These are phyloP conservation scores for Cheirogaleus medius DNA, from an alignment of 2,113 vertebrate species.

Conservation along the genomic window DNA sequence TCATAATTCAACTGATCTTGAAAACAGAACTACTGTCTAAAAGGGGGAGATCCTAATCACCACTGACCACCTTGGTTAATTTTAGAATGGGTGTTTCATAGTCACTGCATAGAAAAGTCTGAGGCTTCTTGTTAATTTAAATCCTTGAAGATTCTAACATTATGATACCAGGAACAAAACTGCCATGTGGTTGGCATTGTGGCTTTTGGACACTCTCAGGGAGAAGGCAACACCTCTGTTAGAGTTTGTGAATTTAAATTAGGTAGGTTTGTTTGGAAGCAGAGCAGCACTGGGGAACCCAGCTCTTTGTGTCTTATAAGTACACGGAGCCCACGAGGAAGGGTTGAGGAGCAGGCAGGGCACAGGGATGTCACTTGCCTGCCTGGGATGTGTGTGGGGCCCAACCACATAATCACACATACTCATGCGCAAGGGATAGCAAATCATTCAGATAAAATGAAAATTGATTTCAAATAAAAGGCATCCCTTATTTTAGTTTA, in stretches of 20 bases:
- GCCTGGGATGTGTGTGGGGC: neutral
- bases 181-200: neutral
- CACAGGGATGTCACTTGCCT: neutral
- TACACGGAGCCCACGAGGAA: neutral
- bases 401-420: neutral
- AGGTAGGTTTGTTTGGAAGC: neutral
- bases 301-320: neutral
- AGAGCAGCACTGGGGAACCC: neutral
- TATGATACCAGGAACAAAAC: neutral
- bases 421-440: neutral
- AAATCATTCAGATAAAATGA: conserved; percentile 14
- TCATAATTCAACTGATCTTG: neutral
- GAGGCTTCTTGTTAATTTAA: neutral
- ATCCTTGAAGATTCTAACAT: neutral
- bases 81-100: neutral
- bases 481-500: conserved; percentile 22
- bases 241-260: neutral
- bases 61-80: neutral
- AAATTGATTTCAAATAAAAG: conserved; percentile 44
- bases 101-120: neutral
- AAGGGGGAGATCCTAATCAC: neutral
- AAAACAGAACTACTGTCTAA: conserved; percentile 8
- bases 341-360: neutral
- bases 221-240: neutral
- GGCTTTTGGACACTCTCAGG: neutral